phyloP scores from a whole-genome alignment of 2,888 invertebrate genomes.

The Epistrophe eligans region DNA sequence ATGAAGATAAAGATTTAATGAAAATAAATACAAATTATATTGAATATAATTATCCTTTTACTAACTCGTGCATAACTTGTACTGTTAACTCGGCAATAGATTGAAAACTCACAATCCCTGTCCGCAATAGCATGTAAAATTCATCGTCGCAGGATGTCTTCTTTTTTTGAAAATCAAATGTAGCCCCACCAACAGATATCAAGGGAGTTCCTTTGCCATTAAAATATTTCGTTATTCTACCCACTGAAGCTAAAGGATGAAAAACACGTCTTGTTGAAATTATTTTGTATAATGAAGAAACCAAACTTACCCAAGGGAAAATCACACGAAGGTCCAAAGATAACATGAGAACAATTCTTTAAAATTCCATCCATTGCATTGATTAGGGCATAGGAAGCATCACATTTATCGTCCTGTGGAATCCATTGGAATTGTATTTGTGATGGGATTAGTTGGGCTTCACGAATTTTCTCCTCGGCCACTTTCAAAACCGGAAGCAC shows the following conservation, averaged over 20 bases:
- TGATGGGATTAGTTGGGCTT: conserved; percentile 85
- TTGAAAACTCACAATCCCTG: conserved; percentile 90
- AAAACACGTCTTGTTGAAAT: not conserved
- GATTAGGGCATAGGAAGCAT: conserved; percentile 89
- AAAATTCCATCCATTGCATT: conserved; percentile 89
- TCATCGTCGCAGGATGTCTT: conserved; percentile 90
- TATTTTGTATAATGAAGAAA: not conserved
- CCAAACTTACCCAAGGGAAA: conserved; percentile 89
- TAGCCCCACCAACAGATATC: conserved; percentile 92
- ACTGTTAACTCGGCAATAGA: conserved; percentile 90
- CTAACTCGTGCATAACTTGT: conserved; percentile 88
- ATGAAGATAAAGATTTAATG: conserved; percentile 58
- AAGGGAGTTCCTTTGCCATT: conserved; percentile 90
- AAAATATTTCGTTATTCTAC: conserved; percentile 91
- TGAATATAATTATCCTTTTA: conserved; percentile 56
- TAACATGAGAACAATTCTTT: conserved; percentile 89
- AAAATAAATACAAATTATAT: not conserved
- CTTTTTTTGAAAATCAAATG: conserved; percentile 90
- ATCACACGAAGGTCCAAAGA: conserved; percentile 93
- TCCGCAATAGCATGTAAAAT: conserved; percentile 91
- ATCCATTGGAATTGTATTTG: conserved; percentile 87
- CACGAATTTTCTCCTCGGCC: conserved; percentile 86
- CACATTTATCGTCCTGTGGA: conserved; percentile 89
- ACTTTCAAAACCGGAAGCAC: conserved; percentile 87
- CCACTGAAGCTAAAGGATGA: conserved; percentile 89